A percentile compares a stretch with the other conserved stretches of the same genome.
Conservation (phyloP, 1,140 invertebrate genomes). For the Cydia fagiglandana region DNA sequence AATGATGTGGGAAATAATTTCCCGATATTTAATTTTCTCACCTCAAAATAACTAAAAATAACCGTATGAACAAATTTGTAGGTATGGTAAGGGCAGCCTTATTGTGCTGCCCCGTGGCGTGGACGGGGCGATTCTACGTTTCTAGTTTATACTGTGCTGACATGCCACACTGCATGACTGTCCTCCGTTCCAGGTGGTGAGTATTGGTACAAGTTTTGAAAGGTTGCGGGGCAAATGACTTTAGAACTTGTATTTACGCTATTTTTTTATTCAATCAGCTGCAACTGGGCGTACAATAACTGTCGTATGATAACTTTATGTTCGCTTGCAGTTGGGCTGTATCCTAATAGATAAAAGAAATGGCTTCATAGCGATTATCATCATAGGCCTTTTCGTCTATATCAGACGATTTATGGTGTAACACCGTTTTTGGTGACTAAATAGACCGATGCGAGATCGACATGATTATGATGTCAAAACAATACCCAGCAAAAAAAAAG, state of each 20-base stretch:
- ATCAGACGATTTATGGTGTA: too few relatives aligned
- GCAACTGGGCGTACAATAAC: too few relatives aligned
- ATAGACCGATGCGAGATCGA: too few relatives aligned
- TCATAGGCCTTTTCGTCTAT: too few relatives aligned
- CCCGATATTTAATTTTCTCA: too few relatives aligned
- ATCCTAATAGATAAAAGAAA: too few relatives aligned
- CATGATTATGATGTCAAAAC: too few relatives aligned
- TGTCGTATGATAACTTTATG: not conserved
- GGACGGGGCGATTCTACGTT: not conserved
- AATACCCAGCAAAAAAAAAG: too few relatives aligned
- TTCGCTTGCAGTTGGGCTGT: not conserved
- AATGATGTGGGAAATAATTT: too few relatives aligned
- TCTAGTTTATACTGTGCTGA: not conserved
- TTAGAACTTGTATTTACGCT: not conserved
- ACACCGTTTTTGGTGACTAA: too few relatives aligned
- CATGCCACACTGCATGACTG: slow-evolving; percentile 49
- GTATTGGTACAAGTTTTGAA: slow-evolving; percentile 31
- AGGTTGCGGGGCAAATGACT: not conserved
- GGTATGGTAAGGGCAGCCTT: not conserved
- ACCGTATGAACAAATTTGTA: not conserved
- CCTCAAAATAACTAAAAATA: not conserved
- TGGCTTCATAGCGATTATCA: too few relatives aligned
- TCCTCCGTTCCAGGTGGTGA: slow-evolving; percentile 49
- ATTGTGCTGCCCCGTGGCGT: not conserved
- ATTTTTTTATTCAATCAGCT: too few relatives aligned